Evolutionary conservation across 2,888 invertebrate genomes (phyloP).

Genomic region (Epiblema foenella): DNA sequence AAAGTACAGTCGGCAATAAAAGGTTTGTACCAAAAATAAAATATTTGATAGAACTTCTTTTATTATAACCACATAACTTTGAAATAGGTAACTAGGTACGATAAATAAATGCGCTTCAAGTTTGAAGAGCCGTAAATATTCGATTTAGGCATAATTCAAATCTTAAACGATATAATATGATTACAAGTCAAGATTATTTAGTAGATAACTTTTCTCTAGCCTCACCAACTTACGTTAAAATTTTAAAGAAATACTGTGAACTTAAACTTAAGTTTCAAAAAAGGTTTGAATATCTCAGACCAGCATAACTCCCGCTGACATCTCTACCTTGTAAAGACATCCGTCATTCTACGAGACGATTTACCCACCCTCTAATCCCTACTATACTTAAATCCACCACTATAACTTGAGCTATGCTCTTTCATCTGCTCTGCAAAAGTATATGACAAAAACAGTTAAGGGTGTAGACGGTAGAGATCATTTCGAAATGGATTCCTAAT

Average conservation of each 20-base stretch:
- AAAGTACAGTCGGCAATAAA: no score
- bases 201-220: no score
- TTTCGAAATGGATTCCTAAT: constrained; percentile 46
- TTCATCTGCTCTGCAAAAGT: constrained; percentile 27
- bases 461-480: constrained; percentile 47
- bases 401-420: constrained; percentile 49
- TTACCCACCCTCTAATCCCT: constrained; percentile 67
- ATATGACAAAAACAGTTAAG: constrained; percentile 10
- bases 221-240: not conserved
- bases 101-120: not conserved
- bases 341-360: constrained; percentile 76
- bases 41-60: no score
- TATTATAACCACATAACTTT: no score
- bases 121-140: no score
- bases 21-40: no score
- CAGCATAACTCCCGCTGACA: constrained; percentile 67
- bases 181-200: no score
- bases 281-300: constrained; percentile 60
- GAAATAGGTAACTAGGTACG: not conserved
- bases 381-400: constrained; percentile 61
- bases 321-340: constrained; percentile 80
- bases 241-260: not conserved
- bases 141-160: no score
- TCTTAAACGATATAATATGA: no score
- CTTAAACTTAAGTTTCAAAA: no score